Evolutionary conservation across 1,140 invertebrate species (phyloP).

Genomic region (Aphaenogaster floridana): DNA sequence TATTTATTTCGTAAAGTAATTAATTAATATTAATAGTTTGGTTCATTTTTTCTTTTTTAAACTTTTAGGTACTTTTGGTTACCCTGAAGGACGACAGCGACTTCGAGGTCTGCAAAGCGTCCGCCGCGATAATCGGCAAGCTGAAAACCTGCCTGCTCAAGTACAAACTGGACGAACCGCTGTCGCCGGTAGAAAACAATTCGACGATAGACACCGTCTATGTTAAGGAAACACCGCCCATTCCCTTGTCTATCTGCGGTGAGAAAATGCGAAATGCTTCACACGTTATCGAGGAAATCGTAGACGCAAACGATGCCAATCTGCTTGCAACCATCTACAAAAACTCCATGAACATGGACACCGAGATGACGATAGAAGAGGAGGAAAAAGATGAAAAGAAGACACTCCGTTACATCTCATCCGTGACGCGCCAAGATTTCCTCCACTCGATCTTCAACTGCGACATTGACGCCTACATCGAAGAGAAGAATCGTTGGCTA

Average conservation of each 20-base stretch:
- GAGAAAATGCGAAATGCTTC: conserved; percentile 62
- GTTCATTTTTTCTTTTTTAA: not conserved
- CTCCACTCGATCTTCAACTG: conserved; percentile 86
- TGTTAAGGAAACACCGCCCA: conserved; percentile 71
- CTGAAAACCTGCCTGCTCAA: conserved; percentile 88
- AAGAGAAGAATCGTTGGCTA: conserved; percentile 88
- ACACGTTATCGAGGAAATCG: conserved; percentile 84
- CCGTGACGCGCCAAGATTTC: conserved; percentile 88
- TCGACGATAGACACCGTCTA: conserved; percentile 79
- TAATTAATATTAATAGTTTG: conserved; percentile 39
- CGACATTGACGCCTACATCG: conserved; percentile 87
- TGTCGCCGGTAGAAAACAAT: conserved; percentile 78
- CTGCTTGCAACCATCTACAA: conserved; percentile 88
- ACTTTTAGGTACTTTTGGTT: conserved; percentile 87
- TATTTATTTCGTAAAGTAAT: not conserved
- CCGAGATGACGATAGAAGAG: conserved; percentile 63
- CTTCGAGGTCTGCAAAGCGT: conserved; percentile 89
- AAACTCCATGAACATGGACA: conserved; percentile 83
- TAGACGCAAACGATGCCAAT: conserved; percentile 87
- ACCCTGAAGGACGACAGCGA: conserved; percentile 91
- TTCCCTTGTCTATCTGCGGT: conserved; percentile 64
- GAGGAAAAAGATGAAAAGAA: conserved; percentile 78
- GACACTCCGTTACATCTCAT: conserved; percentile 83
- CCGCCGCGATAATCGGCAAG: conserved; percentile 87
- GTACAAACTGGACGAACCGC: conserved; percentile 87